phyloP scores from a whole-genome alignment of 2,113 vertebrate genomes.

The Circaetus gallicus region DNA sequence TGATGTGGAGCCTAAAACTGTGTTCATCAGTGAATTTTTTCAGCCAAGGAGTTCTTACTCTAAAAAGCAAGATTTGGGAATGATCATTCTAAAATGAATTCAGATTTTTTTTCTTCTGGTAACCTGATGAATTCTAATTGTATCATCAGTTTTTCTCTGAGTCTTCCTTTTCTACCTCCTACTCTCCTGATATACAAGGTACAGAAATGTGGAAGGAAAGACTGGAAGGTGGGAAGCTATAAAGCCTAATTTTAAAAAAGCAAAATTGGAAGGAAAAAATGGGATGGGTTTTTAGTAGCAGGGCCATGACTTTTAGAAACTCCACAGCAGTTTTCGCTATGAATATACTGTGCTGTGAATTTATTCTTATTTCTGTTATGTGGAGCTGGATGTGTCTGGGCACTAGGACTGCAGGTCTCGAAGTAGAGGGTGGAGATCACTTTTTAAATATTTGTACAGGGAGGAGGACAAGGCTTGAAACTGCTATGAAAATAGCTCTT shows the following conservation, averaged over 20 bases:
- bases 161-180: neutral
- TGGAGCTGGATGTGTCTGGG: slow-evolving; percentile 28
- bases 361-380: neutral
- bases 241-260: neutral
- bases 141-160: neutral
- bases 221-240: neutral
- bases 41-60: neutral
- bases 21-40: neutral
- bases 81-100: neutral
- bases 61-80: neutral
- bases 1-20: neutral
- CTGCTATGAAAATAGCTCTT: slow-evolving; percentile 24
- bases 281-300: neutral
- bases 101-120: neutral
- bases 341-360: neutral
- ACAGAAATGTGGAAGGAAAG: neutral
- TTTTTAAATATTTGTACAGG: slow-evolving; percentile 76
- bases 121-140: neutral
- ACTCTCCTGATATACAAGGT: accelerated
- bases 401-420: neutral
- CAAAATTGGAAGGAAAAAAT: neutral
- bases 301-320: neutral
- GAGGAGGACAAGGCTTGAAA: slow-evolving; percentile 56
- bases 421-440: slow-evolving; percentile 62
- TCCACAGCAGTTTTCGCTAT: neutral